These are phyloP conservation scores for Conus canariensis DNA, from an alignment of 2,888 invertebrate species.

Conservation along the genomic window DNA sequence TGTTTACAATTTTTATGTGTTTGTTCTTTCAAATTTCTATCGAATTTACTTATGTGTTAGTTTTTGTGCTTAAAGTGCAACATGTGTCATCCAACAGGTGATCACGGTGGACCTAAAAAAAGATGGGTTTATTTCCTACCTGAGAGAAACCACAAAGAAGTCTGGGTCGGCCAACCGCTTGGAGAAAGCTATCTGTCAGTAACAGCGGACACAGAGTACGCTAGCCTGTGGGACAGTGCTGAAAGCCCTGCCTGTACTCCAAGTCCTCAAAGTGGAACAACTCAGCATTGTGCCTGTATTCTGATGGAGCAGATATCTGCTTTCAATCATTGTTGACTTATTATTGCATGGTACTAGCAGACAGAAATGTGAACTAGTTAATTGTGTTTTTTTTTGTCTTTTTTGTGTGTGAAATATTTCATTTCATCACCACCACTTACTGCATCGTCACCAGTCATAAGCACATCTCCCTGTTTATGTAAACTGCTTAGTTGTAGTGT, in stretches of 20 bases:
- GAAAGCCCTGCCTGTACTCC: neutral
- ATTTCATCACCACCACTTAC: too few relatives aligned
- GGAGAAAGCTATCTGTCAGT: conserved; percentile 65
- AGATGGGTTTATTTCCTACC: conserved; percentile 70
- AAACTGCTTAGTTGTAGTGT: too few relatives aligned
- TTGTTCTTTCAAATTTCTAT: too few relatives aligned
- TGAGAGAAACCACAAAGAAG: conserved; percentile 70
- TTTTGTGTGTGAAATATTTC: too few relatives aligned
- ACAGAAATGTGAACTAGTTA: neutral
- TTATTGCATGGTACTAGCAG: neutral
- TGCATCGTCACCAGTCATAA: too few relatives aligned
- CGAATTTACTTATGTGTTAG: too few relatives aligned
- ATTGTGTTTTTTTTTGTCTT: neutral
- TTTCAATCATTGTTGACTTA: neutral
- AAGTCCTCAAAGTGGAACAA: neutral
- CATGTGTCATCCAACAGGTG: conserved; percentile 56
- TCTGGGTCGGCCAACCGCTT: conserved; percentile 68
- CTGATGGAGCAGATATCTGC: neutral
- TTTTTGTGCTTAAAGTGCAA: too few relatives aligned
- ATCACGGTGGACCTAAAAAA: conserved; percentile 73
- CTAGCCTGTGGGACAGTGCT: neutral
- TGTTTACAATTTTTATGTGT: too few relatives aligned
- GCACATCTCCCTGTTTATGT: too few relatives aligned
- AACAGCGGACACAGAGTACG: neutral
- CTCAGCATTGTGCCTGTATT: neutral